phyloP scores from a whole-genome alignment of 1,140 invertebrate species.

The Alviniconcha marisindica region DNA sequence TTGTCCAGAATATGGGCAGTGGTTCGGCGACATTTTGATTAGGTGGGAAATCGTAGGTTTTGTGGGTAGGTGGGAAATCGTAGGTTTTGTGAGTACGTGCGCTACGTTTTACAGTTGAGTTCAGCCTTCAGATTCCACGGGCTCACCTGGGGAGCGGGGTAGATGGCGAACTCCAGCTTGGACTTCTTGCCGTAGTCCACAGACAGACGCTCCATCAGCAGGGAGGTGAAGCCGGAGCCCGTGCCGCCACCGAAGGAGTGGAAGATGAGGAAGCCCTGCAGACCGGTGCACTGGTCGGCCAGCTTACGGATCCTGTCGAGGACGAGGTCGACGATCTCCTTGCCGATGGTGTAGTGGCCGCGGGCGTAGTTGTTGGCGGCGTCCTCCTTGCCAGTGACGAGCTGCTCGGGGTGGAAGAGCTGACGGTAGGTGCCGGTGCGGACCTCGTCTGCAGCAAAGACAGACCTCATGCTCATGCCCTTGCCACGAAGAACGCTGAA shows the following conservation, averaged over 20 bases:
- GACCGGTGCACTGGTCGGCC: constrained; percentile 59
- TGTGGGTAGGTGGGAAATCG: no score
- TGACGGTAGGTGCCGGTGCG: constrained; percentile 82
- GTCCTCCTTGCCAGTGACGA: constrained; percentile 88
- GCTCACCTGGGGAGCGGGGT: constrained; percentile 69
- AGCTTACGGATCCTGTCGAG: constrained; percentile 7
- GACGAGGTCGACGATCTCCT: constrained; percentile 63
- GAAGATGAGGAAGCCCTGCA: constrained; percentile 78
- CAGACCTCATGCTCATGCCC: background rate
- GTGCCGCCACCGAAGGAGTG: constrained; percentile 74
- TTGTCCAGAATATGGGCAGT: no score
- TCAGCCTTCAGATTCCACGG: no score
- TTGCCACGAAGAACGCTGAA: no score
- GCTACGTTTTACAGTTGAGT: no score
- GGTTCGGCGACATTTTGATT: no score
- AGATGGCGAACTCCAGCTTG: constrained; percentile 75
- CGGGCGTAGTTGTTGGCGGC: constrained; percentile 77
- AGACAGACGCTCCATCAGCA: constrained; percentile 92
- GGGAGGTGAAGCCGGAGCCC: constrained; percentile 86
- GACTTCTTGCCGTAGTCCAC: constrained; percentile 92
- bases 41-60: no score
- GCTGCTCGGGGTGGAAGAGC: constrained; percentile 81
- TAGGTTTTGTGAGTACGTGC: no score
- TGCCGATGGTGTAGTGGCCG: constrained; percentile 79
- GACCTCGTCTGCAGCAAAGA: constrained; percentile 79